phyloP scores from a whole-genome alignment of 2,113 vertebrate species.

The Sciurus niger region DNA sequence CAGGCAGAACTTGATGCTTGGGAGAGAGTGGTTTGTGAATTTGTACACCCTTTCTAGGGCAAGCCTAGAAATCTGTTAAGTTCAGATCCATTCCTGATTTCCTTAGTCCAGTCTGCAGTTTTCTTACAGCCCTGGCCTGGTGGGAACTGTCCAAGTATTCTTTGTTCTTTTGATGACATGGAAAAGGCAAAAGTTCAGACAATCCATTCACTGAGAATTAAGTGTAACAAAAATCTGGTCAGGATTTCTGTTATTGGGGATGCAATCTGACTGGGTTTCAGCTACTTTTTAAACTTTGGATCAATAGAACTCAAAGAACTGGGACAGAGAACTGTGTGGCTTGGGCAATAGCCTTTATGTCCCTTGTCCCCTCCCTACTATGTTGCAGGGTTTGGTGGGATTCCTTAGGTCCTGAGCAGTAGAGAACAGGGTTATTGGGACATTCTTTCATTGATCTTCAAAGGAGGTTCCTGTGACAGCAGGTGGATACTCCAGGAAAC shows the following conservation, averaged over 20 bases:
- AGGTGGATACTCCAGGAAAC: not conserved
- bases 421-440: not conserved
- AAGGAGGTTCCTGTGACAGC: not conserved
- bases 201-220: slow-evolving; percentile 67
- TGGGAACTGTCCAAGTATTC: slow-evolving; percentile 10
- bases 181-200: not conserved
- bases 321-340: not conserved
- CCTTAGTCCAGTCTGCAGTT: not conserved
- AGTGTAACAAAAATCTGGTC: slow-evolving; percentile 16
- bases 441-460: not conserved
- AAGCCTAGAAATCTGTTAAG: not conserved
- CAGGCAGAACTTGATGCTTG: not conserved
- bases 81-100: slow-evolving; percentile 29
- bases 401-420: slow-evolving; percentile 17
- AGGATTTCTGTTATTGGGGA: not conserved
- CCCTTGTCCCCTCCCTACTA: not conserved
- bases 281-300: not conserved
- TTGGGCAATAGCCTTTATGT: not conserved
- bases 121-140: slow-evolving; percentile 51
- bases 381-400: not conserved
- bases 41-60: not conserved
- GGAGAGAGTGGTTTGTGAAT: not conserved
- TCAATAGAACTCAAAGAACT: not conserved
- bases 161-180: not conserved
- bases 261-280: not conserved